phyloP scores from a whole-genome alignment of 2,888 invertebrate species.

The Halictus ligatus region DNA sequence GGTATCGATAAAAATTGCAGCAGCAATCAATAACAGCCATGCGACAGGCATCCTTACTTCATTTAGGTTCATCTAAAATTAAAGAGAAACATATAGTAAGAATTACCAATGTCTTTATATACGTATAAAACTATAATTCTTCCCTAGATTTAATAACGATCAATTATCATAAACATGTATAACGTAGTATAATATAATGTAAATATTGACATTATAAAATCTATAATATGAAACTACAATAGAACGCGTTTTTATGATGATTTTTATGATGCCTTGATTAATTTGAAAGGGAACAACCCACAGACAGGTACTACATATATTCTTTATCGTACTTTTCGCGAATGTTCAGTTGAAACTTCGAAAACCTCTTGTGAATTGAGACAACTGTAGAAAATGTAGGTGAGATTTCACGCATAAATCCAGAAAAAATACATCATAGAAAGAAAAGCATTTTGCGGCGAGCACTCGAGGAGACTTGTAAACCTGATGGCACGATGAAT shows the following conservation, averaged over 20 bases:
- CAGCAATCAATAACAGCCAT: slow-evolving; percentile 68
- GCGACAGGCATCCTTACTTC: slow-evolving; percentile 61
- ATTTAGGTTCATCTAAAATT: slow-evolving; percentile 68
- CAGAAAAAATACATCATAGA: background rate
- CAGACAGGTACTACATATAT: background rate
- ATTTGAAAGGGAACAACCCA: background rate
- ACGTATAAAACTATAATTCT: background rate
- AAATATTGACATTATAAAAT: background rate
- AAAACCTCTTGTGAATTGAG: background rate
- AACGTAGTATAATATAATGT: background rate
- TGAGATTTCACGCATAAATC: background rate
- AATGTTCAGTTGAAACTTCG: background rate
- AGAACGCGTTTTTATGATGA: background rate
- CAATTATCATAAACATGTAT: background rate
- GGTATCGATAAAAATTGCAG: slow-evolving; percentile 70
- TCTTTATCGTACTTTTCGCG: background rate
- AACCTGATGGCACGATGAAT: background rate
- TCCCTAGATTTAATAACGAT: background rate
- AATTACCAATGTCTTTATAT: background rate
- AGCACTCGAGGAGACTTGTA: background rate
- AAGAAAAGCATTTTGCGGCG: background rate
- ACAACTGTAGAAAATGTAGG: background rate
- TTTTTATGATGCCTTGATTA: background rate
- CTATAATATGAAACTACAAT: background rate
- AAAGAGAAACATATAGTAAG: slow-evolving; percentile 8